Evolutionary conservation across 2,113 vertebrate genomes (phyloP).

Genomic region (Hystrix cristata): DNA sequence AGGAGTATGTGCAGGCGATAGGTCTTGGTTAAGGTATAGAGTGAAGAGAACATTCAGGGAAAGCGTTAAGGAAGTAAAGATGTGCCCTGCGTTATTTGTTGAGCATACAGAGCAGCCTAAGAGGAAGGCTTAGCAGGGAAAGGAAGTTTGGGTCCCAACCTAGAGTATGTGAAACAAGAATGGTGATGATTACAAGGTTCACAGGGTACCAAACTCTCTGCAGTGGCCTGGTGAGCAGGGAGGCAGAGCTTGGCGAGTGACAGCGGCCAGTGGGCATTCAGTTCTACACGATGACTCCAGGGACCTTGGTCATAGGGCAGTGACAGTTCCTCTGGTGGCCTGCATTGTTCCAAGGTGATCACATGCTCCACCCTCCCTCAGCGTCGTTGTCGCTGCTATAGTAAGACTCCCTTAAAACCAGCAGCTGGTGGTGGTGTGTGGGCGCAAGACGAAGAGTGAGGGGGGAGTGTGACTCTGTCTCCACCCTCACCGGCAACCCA

Average conservation of each 20-base stretch:
- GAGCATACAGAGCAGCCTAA: no score
- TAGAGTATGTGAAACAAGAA: background rate
- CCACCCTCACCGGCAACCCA: background rate
- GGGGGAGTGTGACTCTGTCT: accelerated
- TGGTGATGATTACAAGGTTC: background rate
- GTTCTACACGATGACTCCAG: background rate
- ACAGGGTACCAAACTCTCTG: background rate
- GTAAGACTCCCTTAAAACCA: background rate
- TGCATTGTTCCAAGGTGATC: accelerated
- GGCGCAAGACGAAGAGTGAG: background rate
- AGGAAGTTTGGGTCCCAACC: background rate
- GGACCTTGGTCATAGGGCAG: background rate
- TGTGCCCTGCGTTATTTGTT: background rate
- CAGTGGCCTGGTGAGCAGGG: background rate
- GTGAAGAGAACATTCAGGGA: background rate
- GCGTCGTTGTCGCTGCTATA: background rate
- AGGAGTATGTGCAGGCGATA: background rate
- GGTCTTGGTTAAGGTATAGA: accelerated
- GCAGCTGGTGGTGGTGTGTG: accelerated
- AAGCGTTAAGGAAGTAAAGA: background rate
- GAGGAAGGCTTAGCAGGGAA: background rate
- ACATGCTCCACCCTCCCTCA: background rate
- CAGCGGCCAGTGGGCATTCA: background rate
- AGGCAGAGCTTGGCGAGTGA: background rate
- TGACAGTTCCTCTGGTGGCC: accelerated